Base-by-base conservation (phyloP, 1,140 invertebrate genomes). In the Sinonovacula constricta region DNA sequence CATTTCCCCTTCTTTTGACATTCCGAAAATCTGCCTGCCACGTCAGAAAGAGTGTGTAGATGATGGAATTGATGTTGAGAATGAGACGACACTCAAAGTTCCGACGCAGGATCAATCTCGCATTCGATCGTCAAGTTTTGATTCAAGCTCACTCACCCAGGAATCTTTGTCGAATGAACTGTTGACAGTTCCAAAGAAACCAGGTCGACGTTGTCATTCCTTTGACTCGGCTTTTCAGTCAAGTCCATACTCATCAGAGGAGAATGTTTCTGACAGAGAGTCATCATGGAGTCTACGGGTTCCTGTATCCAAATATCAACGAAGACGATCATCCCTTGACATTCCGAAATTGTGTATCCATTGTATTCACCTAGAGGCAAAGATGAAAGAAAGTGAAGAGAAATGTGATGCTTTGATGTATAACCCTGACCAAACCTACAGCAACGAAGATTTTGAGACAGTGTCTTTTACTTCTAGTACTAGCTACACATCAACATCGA, bases 301-400 rank as follows among this genome's bases (percentile, higher is more conserved):
- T 33, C 85, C 85, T 10, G n/a, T n/a, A n/a, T n/a, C n/a, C n/a
- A 85, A 85, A 54, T 80, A 80, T 54, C 76, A 78, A 59, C 54
- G 78, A 22, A 79, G 85, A 24, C 39, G 87, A 34, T 66, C 83
- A 1, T 89, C 88, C 1, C 71, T 86, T 54, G 88, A 88, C 39
- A 88, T 88, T 69, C 88, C 88, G 12, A 88, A 86, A 60, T 67
- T 89, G 10, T 89, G 88, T 67, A 84, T 89, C 28, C 87, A 89
- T 76, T 87, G 87, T 75, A 71, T 88, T 22, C 86, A 89, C 71
- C 56, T 88, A 92, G 93, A 77, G 92, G 93, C 70, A 81, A 86
- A 36, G 89, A 92, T 36, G 81, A 87, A 80, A 65, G 65, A 65
- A 22, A 31, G 28, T 51, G 56, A 51, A 51, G 79, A 77, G 31